Evolutionary conservation across 2,888 invertebrate genomes (phyloP), one percentile per base, ranked within the genome.

Genomic region (Napeogenes sylphis): DNA sequence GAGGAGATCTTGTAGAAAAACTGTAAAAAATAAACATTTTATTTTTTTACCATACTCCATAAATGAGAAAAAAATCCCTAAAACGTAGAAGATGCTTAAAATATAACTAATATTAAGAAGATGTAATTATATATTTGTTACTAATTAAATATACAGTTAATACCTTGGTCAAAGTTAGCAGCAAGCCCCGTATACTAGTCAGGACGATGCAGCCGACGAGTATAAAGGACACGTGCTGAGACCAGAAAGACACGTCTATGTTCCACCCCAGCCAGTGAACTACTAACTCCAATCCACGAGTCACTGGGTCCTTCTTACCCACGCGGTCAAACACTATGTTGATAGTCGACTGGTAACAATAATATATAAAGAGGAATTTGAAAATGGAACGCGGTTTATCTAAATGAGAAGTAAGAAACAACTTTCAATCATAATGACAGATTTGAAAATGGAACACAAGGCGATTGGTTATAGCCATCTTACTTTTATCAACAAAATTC

Each of bases 1-100:
- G 98, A 99, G 0, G 99, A 99, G 78, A 99, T 98, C 76, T 98
- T 98, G 91, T 99, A 99, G 92, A 99, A 99, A 83, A 99, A 99
- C 98, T 98, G 92, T 0, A 79, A 74, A 35, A 86, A 10, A 10
- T 10, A 10, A 42, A 8, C 12, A 67, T 21, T 21, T 21, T 21
- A 66, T 8, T 12, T 53, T 30, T 30, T 51, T 51, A 14, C 13
- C 2, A 12, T 21, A 21, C 21, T 21, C 21, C 21, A 21, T 21
- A 21, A 21, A 21, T 21, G 1, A 21, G 1, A 21, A 21, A 21
- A 21, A 21, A 21, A 21, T 21, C 21, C 21, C 21, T 21, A 21
- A 21, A 21, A 21, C 21, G 21, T 21, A 21, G 21, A 21, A 21
- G 21, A 21, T 21, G 21, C 21, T 21, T 21, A 21, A 21, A 21